phyloP scores from a whole-genome alignment of 2,797 vertebrate species.

The Acanthopagrus latus region DNA sequence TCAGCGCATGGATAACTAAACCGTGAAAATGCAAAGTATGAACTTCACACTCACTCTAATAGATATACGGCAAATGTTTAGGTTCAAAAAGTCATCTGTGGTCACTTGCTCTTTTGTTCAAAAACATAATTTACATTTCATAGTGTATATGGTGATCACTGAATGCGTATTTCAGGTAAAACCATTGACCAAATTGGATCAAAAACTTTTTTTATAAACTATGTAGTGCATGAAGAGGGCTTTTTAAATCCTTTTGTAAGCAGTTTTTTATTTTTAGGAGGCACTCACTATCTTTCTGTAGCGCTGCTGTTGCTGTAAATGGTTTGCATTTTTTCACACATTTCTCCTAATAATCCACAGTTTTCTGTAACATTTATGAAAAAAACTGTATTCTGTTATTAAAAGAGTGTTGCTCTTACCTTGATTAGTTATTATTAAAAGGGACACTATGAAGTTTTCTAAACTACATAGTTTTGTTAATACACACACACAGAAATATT shows the following conservation, averaged over 20 bases:
- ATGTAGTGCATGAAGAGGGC: not conserved
- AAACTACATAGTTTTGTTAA: no score
- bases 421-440: constrained; percentile 15
- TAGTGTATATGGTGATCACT: not conserved
- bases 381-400: constrained; percentile 8
- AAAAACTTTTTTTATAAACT: not conserved
- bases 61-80: not conserved
- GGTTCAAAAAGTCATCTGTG: not conserved
- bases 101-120: not conserved
- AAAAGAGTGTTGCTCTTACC: not conserved
- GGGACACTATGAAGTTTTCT: no score
- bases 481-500: no score
- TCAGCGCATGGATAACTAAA: not conserved
- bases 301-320: not conserved
- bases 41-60: not conserved
- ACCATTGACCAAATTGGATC: not conserved
- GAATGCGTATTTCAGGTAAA: not conserved
- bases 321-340: constrained; percentile 11
- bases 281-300: not conserved
- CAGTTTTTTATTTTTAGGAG: not conserved
- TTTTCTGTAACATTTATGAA: constrained; percentile 23
- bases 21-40: constrained; percentile 7
- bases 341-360: not conserved
- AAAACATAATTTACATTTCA: not conserved
- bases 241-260: not conserved